phyloP scores from a whole-genome alignment of 2,113 vertebrate species.

The Miniopterus natalensis region DNA sequence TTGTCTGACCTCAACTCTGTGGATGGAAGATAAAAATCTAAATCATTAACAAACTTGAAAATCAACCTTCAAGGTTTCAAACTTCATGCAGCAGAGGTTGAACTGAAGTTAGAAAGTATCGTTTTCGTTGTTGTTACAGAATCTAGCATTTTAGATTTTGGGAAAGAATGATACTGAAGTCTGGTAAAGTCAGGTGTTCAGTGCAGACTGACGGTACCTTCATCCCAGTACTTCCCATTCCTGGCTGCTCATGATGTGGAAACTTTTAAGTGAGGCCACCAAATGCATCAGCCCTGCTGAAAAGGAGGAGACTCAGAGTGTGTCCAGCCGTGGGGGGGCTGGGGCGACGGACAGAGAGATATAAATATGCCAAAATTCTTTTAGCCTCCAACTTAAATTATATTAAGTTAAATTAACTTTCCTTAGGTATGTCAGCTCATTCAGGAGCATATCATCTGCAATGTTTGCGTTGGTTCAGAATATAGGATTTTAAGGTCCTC shows the following conservation, averaged over 20 bases:
- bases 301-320: neutral
- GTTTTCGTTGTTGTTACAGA: neutral
- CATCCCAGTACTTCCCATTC: neutral
- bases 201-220: neutral
- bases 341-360: neutral
- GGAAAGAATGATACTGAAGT: neutral
- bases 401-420: slow-evolving; percentile 1
- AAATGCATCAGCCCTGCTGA: neutral
- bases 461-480: slow-evolving; percentile 33
- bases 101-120: neutral
- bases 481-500: neutral
- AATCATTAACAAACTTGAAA: neutral
- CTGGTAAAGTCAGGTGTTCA: neutral
- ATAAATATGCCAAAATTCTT: slow-evolving; percentile 44
- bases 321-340: neutral
- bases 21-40: neutral
- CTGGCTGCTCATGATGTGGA: neutral
- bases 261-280: neutral
- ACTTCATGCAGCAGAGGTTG: neutral
- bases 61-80: neutral
- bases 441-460: slow-evolving; percentile 17
- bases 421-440: neutral
- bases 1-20: neutral
- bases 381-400: slow-evolving; percentile 34
- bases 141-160: neutral